These are phyloP conservation scores for Drosophila bifasciata DNA, from an alignment of 1,140 invertebrate species.

Conservation along the genomic window DNA sequence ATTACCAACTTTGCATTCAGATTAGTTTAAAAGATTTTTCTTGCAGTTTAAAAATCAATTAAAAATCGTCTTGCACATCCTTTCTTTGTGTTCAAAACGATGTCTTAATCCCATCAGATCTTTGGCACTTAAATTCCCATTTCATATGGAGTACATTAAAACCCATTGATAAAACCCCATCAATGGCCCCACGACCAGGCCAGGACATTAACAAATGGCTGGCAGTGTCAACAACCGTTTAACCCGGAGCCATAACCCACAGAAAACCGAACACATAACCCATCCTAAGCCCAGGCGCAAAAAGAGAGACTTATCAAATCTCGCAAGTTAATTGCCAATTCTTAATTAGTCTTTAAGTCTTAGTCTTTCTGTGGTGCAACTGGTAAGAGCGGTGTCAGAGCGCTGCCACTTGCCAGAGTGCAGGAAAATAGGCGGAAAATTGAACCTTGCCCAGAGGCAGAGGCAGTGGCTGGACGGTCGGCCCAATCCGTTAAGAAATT, in stretches of 20 bases:
- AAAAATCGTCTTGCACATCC: too few relatives aligned
- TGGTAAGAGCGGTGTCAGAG: not conserved
- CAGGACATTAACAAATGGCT: too few relatives aligned
- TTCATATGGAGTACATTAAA: too few relatives aligned
- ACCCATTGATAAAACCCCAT: too few relatives aligned
- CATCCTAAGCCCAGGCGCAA: conserved; percentile 17
- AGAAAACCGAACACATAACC: not conserved
- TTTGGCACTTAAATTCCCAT: too few relatives aligned
- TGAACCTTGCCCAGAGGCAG: conserved; percentile 34
- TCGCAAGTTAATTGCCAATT: conserved; percentile 44
- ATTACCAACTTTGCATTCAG: too few relatives aligned
- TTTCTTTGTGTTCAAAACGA: too few relatives aligned
- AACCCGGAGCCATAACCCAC: conserved; percentile 16
- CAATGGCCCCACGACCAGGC: too few relatives aligned
- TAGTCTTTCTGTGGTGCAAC: conserved; percentile 34
- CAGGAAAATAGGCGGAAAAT: conserved; percentile 52
- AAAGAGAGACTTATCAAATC: conserved; percentile 33
- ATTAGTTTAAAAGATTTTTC: too few relatives aligned
- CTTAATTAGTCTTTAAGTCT: conserved; percentile 49
- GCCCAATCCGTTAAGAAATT: conserved; percentile 55
- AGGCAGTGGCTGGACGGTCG: conserved; percentile 19
- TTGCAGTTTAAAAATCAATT: too few relatives aligned
- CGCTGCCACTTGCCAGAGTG: conserved; percentile 12
- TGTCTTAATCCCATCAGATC: too few relatives aligned
- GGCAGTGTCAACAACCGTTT: conserved; percentile 27